phyloP scores from a whole-genome alignment of 1,140 invertebrate genomes.

The Gyrodactylus salaris region DNA sequence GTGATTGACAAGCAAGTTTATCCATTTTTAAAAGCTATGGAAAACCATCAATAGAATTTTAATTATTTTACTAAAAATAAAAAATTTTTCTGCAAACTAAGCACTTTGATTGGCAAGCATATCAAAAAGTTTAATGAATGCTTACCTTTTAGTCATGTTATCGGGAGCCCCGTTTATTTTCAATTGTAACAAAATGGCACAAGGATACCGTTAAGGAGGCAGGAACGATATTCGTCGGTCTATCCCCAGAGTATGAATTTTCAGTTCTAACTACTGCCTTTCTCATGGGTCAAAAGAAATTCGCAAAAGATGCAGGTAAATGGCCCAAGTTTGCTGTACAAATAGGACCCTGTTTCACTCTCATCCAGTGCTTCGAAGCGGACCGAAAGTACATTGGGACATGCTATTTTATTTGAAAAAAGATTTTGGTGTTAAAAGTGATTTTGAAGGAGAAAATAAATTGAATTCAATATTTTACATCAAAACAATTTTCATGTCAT shows the following conservation, averaged over 20 bases:
- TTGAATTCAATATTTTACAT: too few species aligned
- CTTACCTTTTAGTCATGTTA: too few species aligned
- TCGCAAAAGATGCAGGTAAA: not conserved
- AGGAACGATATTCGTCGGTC: not conserved
- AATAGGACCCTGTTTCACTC: not conserved
- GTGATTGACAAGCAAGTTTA: too few species aligned
- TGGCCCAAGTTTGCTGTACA: not conserved
- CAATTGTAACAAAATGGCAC: not conserved
- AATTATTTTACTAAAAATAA: too few species aligned
- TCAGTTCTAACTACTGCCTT: not conserved
- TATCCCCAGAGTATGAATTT: not conserved
- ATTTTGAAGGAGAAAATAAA: not conserved
- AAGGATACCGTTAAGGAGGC: not conserved
- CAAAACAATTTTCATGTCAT: too few species aligned
- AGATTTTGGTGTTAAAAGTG: not conserved
- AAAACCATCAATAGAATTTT: too few species aligned
- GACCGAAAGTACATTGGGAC: not conserved
- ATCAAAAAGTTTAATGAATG: too few species aligned
- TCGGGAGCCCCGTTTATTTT: not conserved
- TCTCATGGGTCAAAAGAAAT: not conserved
- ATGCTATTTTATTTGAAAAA: not conserved
- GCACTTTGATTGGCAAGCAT: too few species aligned
- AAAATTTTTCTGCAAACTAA: too few species aligned
- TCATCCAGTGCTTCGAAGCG: not conserved
- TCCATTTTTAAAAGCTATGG: too few species aligned